phyloP scores from a whole-genome alignment of 2,113 vertebrate genomes.

The Ornithorhynchus anatinus region DNA sequence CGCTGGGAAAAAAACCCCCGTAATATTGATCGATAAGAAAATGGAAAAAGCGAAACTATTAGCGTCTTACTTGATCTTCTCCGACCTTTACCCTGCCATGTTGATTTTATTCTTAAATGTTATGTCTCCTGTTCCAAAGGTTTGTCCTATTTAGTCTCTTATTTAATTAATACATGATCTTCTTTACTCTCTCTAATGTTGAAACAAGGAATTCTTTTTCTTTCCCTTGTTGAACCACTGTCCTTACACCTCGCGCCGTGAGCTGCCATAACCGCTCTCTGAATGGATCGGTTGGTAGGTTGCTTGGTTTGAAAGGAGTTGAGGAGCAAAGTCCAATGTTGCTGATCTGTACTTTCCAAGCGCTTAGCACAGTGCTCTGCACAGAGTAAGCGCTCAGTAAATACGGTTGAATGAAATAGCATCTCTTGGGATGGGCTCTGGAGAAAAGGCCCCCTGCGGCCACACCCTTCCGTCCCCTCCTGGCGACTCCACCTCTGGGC shows the following conservation, averaged over 20 bases:
- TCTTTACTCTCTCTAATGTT: slow-evolving; percentile 63
- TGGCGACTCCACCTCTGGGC: no score
- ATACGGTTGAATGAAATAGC: no score
- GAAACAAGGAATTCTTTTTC: slow-evolving; percentile 64
- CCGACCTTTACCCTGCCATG: slow-evolving; percentile 74
- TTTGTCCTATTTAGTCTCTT: slow-evolving; percentile 75
- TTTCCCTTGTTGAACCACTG: slow-evolving; percentile 64
- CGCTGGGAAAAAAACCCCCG: slow-evolving; percentile 72
- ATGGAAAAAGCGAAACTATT: slow-evolving; percentile 77
- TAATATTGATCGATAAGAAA: slow-evolving; percentile 81
- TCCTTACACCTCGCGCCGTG: slow-evolving; percentile 41
- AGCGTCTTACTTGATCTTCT: slow-evolving; percentile 76
- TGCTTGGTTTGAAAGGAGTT: no score
- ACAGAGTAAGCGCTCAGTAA: no score
- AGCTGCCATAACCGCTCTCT: background rate
- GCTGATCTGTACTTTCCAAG: no score
- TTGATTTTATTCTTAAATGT: slow-evolving; percentile 77
- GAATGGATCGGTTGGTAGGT: background rate
- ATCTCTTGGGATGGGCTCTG: no score
- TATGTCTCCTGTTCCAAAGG: slow-evolving; percentile 72
- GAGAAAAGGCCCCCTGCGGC: no score
- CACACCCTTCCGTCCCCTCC: no score
- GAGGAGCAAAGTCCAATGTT: no score
- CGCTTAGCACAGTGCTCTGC: no score
- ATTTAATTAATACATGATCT: slow-evolving; percentile 71